Base-by-base conservation (phyloP, 2,113 vertebrate genomes). In the Prochilodus magdalenae region DNA sequence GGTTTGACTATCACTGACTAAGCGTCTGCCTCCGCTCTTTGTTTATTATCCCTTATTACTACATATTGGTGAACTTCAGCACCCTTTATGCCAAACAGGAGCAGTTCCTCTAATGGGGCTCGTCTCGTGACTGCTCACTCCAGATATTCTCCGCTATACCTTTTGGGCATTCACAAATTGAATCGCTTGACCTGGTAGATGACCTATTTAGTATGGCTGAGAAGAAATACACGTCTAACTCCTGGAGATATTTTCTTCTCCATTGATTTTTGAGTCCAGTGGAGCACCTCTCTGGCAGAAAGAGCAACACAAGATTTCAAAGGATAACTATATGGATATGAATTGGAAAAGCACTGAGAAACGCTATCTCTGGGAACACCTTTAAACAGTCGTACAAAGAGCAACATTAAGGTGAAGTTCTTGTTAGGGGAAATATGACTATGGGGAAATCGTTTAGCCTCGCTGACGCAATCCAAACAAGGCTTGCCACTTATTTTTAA, bases 261-360 rank as follows among this genome's bases (percentile, higher is more conserved):
- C 75, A 85, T 87, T 85, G 77, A 87, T 80, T 83, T 85, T 71
- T 36, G 65, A 55, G 75, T 83, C 53, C 47, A 65, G 44, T 36
- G 24, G 24, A 18, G 71, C 62, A 75, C 63, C 66, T 79, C 75
- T 47, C 59, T 71, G 72, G 29, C 77, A 60, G 66, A 44, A 24
- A 24, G 53, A 22, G 5, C 26, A 30, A 71, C 65, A 72, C 67
- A 44, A 70, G 55, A 30, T 49, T 73, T 72, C 16, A 11, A 20
- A 18, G 57, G 73, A 14, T 63, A 59, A 63, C 51, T 55, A 40
- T 44, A 72, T 57, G 59, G 14, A 73, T 44, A 55, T 57, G n/a
- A 67, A 36, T 51, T 26, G 59, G 65, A 75, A 26, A 49, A 24
- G 22, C 47, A 16, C 22, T 0, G 20, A 67, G 49, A 67, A 59